Evolutionary conservation across 2,888 invertebrate genomes (phyloP), one percentile per base, ranked within the genome.

Genomic region (Plusia festucae): DNA sequence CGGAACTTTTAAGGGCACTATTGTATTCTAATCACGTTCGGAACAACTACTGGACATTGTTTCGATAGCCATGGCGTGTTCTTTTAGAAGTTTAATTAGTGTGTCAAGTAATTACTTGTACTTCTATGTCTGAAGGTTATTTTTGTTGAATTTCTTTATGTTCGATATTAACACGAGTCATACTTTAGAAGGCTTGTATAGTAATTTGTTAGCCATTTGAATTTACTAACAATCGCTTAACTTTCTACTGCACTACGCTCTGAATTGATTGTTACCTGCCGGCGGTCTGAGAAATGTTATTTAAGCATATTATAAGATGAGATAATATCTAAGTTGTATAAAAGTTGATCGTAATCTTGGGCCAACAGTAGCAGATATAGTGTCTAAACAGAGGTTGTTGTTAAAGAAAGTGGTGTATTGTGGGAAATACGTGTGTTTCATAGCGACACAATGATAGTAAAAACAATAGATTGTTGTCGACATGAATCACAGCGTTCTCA

Each of bases 261-360:
- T 74, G 73, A 79, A 81, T 81, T 78, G 76, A 78, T 79, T 77
- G 76, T 76, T 61, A 73, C 27, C 61, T 64, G 61, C 60, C 68
- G n/a, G 72, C 69, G 69, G 55, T 53, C 34, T 60, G 64, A 68
- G 65, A 55, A 76, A 65, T 68, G 22, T 24, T 34, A 30, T 27
- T 54, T 52, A 62, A 66, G 46, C 40, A 61, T 44, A 77, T 78
- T 72, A 75, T 74, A 60, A 78, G 65, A 76, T 75, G 59, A 77
- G 76, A 83, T 84, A 57, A 61, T 79, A 73, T 79, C 75, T 15
- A 53, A 22, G 54, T 40, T 40, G 40, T 40, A 40, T 40, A 40
- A 40, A 30, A 40, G 40, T 59, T 46, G 67, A 61, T 75, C 74
- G 67, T 72, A 75, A 79, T 76, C 68, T 69, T 65, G 66, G 60